phyloP scores from a whole-genome alignment of 2,888 invertebrate genomes.

The Phaedon cochleariae region DNA sequence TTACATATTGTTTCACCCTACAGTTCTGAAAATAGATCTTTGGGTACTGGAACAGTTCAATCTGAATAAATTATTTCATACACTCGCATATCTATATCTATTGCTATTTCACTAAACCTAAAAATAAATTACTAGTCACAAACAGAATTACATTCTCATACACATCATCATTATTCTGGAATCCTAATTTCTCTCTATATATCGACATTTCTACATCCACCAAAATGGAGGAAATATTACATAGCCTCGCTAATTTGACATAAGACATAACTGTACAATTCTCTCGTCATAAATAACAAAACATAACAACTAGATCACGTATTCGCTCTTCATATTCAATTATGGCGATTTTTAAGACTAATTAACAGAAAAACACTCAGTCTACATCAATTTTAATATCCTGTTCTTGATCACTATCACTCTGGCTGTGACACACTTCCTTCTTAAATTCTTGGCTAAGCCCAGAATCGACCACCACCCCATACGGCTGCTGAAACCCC shows the following conservation, averaged over 20 bases:
- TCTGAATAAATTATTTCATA: too few relatives aligned
- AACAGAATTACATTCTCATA: too few relatives aligned
- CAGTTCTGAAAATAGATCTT: too few relatives aligned
- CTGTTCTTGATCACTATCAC: conserved; percentile 45
- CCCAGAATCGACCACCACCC: conserved; percentile 45
- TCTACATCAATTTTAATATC: conserved; percentile 53
- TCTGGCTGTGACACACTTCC: conserved; percentile 28
- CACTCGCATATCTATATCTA: too few relatives aligned
- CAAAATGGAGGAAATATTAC: not conserved
- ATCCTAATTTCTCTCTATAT: too few relatives aligned
- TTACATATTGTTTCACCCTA: too few relatives aligned
- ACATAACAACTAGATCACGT: conserved; percentile 1
- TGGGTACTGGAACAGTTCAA: too few relatives aligned
- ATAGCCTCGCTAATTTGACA: not conserved
- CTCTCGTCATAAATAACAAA: not conserved
- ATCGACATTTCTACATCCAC: not conserved
- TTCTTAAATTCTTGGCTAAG: conserved; percentile 24
- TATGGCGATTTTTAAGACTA: too few relatives aligned
- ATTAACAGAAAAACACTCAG: conserved; percentile 35
- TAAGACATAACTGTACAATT: not conserved
- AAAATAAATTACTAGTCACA: too few relatives aligned
- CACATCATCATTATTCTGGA: too few relatives aligned
- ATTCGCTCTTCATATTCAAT: not conserved
- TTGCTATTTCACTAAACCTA: too few relatives aligned
- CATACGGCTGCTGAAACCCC: conserved; percentile 52